Evolutionary conservation across 2,113 vertebrate genomes (phyloP).

Genomic region (Chionomys nivalis): DNA sequence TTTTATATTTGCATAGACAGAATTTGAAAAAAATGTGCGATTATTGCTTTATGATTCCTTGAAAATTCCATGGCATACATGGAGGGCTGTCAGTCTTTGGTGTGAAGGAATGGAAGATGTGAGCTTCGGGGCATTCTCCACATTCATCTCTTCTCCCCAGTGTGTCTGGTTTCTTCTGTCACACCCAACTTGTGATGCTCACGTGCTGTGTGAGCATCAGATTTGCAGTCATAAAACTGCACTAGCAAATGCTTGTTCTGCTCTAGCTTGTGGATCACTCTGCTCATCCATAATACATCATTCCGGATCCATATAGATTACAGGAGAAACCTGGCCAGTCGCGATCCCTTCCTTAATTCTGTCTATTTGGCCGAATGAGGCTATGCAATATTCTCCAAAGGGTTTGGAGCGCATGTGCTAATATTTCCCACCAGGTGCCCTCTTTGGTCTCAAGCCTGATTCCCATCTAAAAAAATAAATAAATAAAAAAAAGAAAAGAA

Average conservation of each 20-base stretch:
- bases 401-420: background rate
- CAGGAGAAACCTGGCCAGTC: slow-evolving; percentile 47
- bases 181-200: background rate
- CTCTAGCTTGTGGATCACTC: background rate
- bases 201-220: background rate
- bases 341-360: slow-evolving; percentile 24
- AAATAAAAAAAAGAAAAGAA: no score
- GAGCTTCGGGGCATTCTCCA: background rate
- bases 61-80: background rate
- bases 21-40: background rate
- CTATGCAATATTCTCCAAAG: background rate
- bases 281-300: slow-evolving; percentile 12
- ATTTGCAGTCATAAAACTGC: background rate
- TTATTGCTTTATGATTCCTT: background rate
- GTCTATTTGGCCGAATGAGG: slow-evolving; percentile 2
- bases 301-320: slow-evolving; percentile 34
- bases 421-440: background rate
- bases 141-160: background rate
- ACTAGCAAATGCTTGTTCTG: background rate
- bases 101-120: background rate
- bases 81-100: background rate
- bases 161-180: background rate
- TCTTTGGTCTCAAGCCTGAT: background rate
- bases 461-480: background rate
- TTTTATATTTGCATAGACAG: background rate